A percentile compares a stretch with the other conserved stretches of the same genome.
Conservation (phyloP, 2,797 vertebrate species). For the Merluccius polli region DNA sequence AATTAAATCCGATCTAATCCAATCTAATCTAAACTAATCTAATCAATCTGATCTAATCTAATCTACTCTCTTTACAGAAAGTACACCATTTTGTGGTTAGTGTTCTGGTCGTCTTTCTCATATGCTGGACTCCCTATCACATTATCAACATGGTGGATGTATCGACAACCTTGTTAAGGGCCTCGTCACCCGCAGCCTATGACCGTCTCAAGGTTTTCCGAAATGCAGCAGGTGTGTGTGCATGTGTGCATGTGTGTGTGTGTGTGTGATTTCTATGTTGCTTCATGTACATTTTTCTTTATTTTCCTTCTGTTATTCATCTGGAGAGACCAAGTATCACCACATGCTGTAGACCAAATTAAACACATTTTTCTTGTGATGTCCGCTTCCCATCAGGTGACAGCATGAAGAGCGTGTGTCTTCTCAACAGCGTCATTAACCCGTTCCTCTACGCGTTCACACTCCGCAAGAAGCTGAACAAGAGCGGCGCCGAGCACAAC, state of each 20-base stretch:
- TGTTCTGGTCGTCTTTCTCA: constrained; percentile 40
- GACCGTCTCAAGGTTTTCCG: not conserved
- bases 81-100: constrained; percentile 37
- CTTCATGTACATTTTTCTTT: too few relatives aligned
- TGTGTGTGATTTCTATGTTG: too few relatives aligned
- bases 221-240: not conserved
- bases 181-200: not conserved
- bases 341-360: too few relatives aligned
- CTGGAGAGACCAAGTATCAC: too few relatives aligned
- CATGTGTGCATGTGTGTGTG: not conserved
- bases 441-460: constrained; percentile 38
- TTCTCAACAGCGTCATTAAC: constrained; percentile 47
- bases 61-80: not conserved
- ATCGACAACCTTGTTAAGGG: constrained; percentile 4
- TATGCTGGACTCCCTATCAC: constrained; percentile 47
- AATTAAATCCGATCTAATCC: not conserved
- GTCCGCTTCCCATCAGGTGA: constrained; percentile 10
- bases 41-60: not conserved
- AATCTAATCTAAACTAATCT: not conserved
- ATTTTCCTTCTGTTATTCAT: too few relatives aligned
- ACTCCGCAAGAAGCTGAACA: constrained; percentile 1
- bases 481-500: not conserved
- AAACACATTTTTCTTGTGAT: not conserved
- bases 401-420: constrained; percentile 26
- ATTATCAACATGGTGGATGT: constrained; percentile 38